phyloP scores from a whole-genome alignment of 1,140 invertebrate genomes.

The Diorhabda sublineata region DNA sequence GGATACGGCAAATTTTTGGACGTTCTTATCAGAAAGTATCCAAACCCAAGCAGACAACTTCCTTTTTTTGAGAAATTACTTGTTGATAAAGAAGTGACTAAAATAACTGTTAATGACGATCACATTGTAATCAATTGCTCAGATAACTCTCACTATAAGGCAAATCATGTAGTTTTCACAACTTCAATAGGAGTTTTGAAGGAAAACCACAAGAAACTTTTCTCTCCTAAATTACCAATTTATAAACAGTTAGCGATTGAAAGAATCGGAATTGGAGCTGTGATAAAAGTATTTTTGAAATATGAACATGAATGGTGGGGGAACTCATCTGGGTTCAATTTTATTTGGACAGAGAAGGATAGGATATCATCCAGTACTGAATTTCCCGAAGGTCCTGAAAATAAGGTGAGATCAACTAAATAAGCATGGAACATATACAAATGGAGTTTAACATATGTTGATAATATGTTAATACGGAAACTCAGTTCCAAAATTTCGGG shows the following conservation, averaged over 20 bases:
- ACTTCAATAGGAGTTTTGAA: slow-evolving; percentile 68
- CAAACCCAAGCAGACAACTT: slow-evolving; percentile 24
- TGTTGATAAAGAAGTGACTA: slow-evolving; percentile 30
- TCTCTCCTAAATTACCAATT: slow-evolving; percentile 57
- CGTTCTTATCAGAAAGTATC: slow-evolving; percentile 37
- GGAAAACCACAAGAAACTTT: slow-evolving; percentile 55
- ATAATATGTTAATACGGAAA: no score
- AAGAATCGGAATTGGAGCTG: slow-evolving; percentile 63
- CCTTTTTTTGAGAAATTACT: slow-evolving; percentile 36
- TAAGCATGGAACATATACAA: no score
- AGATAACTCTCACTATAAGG: slow-evolving; percentile 55
- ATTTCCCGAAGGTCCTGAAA: background rate
- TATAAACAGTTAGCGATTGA: slow-evolving; percentile 60
- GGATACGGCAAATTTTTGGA: slow-evolving; percentile 41
- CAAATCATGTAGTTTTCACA: slow-evolving; percentile 66
- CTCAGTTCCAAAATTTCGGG: no score
- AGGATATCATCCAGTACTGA: background rate
- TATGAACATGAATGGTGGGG: slow-evolving; percentile 61
- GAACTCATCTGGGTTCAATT: slow-evolving; percentile 51
- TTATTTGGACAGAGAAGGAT: slow-evolving; percentile 55
- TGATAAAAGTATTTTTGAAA: slow-evolving; percentile 74
- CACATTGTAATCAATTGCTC: slow-evolving; percentile 33
- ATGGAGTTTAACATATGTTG: no score
- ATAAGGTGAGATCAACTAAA: no score
- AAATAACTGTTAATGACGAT: slow-evolving; percentile 49